phyloP scores from a whole-genome alignment of 1,140 invertebrate species.

The Hylaeus volcanicus region DNA sequence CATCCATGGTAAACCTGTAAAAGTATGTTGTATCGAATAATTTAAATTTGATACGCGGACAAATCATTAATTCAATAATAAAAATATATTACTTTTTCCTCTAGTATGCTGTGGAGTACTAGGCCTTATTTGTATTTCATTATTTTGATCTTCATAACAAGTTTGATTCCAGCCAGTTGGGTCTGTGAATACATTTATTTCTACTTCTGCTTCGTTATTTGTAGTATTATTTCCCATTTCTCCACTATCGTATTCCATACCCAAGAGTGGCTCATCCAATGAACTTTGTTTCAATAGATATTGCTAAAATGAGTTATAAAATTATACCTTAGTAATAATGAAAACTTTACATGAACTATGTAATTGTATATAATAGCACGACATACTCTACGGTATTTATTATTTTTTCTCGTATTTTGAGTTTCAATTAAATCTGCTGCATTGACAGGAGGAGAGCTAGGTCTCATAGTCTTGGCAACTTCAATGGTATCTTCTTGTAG shows the following conservation, averaged over 20 bases:
- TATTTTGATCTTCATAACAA: slow-evolving; percentile 72
- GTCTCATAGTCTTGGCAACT: slow-evolving; percentile 94
- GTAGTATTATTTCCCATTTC: slow-evolving; percentile 55
- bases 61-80: slow-evolving; percentile 18
- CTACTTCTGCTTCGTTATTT: slow-evolving; percentile 70
- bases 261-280: slow-evolving; percentile 91
- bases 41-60: neutral
- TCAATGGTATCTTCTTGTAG: slow-evolving; percentile 96
- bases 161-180: slow-evolving; percentile 60
- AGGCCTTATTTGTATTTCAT: slow-evolving; percentile 73
- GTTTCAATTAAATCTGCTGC: slow-evolving; percentile 95
- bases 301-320: slow-evolving; percentile 75
- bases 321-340: neutral
- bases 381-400: slow-evolving; percentile 83
- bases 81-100: slow-evolving; percentile 69
- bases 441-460: slow-evolving; percentile 96
- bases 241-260: slow-evolving; percentile 83
- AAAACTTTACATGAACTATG: neutral
- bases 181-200: slow-evolving; percentile 64
- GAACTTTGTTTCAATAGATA: slow-evolving; percentile 96
- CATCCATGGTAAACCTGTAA: slow-evolving; percentile 92
- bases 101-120: slow-evolving; percentile 78
- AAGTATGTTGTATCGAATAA: slow-evolving; percentile 12
- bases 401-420: slow-evolving; percentile 89
- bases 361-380: neutral